Evolutionary conservation across 2,888 invertebrate genomes (phyloP).

Genomic region (Ferrisia virgata): DNA sequence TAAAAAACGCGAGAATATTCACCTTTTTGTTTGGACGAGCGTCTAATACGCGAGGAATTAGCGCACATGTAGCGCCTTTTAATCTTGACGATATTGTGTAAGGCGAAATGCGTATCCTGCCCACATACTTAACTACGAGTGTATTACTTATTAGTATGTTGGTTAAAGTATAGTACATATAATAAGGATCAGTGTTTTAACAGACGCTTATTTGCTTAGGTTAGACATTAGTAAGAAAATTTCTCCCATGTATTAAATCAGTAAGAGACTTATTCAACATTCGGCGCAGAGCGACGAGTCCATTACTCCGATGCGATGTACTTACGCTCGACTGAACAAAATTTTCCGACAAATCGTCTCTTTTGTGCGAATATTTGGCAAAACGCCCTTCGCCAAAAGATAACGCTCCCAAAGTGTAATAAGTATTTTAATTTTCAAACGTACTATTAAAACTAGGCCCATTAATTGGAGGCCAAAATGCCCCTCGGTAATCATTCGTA

Average conservation of each 20-base stretch:
- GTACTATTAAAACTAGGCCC: too few relatives aligned
- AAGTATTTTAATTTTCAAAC: too few relatives aligned
- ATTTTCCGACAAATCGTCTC: background rate
- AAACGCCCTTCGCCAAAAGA: too few relatives aligned
- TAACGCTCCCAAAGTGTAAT: too few relatives aligned
- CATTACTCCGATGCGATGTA: background rate
- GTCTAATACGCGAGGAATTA: background rate
- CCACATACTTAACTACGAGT: too few relatives aligned
- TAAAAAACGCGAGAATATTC: slow-evolving; percentile 24
- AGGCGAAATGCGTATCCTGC: too few relatives aligned
- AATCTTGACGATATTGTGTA: background rate
- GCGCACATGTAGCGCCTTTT: background rate
- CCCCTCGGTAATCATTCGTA: too few relatives aligned
- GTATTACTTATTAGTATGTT: background rate
- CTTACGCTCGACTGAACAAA: background rate
- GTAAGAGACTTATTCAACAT: background rate
- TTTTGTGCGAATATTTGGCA: background rate
- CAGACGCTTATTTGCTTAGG: background rate
- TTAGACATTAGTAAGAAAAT: background rate
- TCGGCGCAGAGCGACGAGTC: background rate
- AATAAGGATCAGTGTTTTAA: background rate
- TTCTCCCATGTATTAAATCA: background rate
- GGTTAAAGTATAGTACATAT: too few relatives aligned
- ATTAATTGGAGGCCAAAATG: too few relatives aligned
- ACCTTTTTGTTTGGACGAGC: background rate